A percentile compares a stretch with the other conserved stretches of the same genome.
Evolutionary conservation across 1,140 invertebrate genomes (phyloP).

Genomic region (Drosophila ironensis): DNA sequence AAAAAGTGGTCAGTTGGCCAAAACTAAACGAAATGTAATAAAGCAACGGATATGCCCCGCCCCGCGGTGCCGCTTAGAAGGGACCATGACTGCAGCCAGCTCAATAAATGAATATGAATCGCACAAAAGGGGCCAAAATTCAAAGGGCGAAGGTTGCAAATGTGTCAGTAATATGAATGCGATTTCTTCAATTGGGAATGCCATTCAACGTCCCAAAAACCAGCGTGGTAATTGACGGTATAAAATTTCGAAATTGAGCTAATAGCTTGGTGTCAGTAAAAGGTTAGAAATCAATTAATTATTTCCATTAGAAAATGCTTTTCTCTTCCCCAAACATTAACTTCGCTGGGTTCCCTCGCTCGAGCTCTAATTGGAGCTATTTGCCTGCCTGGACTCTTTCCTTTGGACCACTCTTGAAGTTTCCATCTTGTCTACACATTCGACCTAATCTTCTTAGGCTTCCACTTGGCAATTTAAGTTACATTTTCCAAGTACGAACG

Average conservation of each 20-base stretch:
- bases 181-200: neutral
- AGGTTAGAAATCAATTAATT: no score
- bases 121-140: conserved; percentile 53
- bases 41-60: conserved; percentile 74
- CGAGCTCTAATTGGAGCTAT: neutral
- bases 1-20: conserved; percentile 80
- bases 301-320: no score
- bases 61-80: conserved; percentile 9
- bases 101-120: conserved; percentile 80
- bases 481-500: conserved; percentile 1
- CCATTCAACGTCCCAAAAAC: no score
- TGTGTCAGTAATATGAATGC: conserved; percentile 8
- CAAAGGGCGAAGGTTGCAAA: conserved; percentile 6
- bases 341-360: neutral
- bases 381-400: conserved; percentile 4
- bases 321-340: neutral
- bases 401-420: conserved; percentile 15
- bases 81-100: conserved; percentile 31
- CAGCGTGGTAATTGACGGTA: no score
- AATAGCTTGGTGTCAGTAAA: no score
- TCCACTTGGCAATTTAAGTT: conserved; percentile 2
- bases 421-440: conserved; percentile 19
- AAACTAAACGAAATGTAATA: conserved; percentile 80
- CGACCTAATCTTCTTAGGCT: conserved; percentile 18
- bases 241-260: no score